phyloP scores from a whole-genome alignment of 2,797 vertebrate genomes.

The Paguma larvata region DNA sequence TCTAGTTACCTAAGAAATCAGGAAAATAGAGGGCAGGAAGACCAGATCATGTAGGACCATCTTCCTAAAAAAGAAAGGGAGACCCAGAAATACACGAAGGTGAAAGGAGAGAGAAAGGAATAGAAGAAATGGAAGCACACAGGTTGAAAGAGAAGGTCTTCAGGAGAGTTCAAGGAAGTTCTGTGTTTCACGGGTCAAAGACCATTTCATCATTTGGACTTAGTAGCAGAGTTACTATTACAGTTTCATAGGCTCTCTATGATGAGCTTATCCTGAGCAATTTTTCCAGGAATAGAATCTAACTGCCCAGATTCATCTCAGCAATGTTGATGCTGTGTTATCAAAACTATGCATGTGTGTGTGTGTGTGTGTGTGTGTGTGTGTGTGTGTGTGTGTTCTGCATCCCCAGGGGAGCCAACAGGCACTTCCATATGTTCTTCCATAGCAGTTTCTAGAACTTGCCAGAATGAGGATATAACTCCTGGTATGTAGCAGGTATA shows the following conservation, averaged over 20 bases:
- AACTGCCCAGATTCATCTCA: background rate
- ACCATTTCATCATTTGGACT: background rate
- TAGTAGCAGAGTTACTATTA: background rate
- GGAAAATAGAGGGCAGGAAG: background rate
- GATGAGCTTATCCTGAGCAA: background rate
- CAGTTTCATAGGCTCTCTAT: background rate
- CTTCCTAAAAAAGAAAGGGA: background rate
- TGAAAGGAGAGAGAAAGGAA: background rate
- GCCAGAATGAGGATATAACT: background rate
- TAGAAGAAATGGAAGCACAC: background rate
- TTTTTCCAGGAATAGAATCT: background rate
- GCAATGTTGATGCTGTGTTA: background rate
- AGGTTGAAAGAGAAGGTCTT: background rate
- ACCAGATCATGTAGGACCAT: accelerated
- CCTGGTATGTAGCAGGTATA: background rate
- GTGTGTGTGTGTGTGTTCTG: background rate
- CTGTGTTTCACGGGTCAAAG: background rate
- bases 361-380: background rate
- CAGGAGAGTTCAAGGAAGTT: background rate
- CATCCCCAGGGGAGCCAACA: background rate
- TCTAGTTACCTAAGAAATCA: background rate
- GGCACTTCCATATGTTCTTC: background rate
- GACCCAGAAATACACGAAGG: background rate
- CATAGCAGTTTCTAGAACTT: background rate
- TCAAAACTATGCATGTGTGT: background rate